Conservation (phyloP, 2,888 invertebrate species). For the Trissoscelio sp. region DNA sequence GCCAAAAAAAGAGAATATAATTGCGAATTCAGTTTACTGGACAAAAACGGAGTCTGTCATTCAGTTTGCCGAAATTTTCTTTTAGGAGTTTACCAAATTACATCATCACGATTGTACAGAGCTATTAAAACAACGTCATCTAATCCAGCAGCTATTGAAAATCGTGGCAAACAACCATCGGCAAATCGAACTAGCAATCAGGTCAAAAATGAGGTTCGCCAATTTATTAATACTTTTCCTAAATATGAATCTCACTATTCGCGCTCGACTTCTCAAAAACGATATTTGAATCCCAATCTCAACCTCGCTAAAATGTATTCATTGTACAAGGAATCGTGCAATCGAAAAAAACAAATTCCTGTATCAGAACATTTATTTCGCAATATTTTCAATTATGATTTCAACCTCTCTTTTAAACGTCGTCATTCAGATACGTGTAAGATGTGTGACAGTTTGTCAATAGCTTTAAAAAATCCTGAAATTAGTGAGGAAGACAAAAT, state of each 20-base stretch:
- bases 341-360: conserved; percentile 5
- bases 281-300: too few species aligned
- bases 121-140: background rate
- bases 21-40: too few species aligned
- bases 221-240: conserved; percentile 31
- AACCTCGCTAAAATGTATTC: conserved; percentile 19
- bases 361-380: conserved; percentile 26
- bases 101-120: background rate
- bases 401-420: background rate
- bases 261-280: conserved; percentile 6
- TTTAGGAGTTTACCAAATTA: too few species aligned
- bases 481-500: too few species aligned
- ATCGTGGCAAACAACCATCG: background rate
- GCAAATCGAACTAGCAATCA: background rate
- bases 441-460: too few species aligned
- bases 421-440: too few species aligned
- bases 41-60: too few species aligned
- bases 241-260: conserved; percentile 37
- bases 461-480: too few species aligned
- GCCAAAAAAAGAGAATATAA: too few species aligned
- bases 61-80: too few species aligned
- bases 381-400: conserved; percentile 38
- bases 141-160: background rate
- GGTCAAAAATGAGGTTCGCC: conserved; percentile 1
- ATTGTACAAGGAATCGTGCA: conserved; percentile 10